phyloP scores from a whole-genome alignment of 2,113 vertebrate species.

The Pelobates fuscus region DNA sequence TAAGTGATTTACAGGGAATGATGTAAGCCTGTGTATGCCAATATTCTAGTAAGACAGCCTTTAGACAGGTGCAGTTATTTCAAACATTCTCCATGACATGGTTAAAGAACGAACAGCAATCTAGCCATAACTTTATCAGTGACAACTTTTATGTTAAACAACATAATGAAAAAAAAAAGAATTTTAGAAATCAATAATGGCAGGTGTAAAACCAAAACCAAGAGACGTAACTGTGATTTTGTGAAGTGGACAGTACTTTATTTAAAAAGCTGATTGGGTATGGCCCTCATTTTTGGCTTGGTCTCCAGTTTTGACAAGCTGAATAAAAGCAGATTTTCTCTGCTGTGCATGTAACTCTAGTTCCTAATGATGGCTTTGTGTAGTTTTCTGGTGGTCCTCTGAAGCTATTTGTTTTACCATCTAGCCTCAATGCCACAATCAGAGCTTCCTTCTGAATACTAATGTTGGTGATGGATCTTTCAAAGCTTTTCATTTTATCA shows the following conservation, averaged over 20 bases:
- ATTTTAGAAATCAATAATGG: slow-evolving; percentile 37
- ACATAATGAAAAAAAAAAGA: too few species aligned
- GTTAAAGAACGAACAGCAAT: too few species aligned
- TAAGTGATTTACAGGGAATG: too few species aligned
- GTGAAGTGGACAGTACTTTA: slow-evolving; percentile 35
- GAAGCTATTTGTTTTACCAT: slow-evolving; percentile 39
- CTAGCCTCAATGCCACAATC: slow-evolving; percentile 41
- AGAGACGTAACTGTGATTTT: slow-evolving; percentile 16
- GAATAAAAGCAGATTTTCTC: slow-evolving; percentile 45
- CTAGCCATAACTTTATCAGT: neutral
- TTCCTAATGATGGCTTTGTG: slow-evolving; percentile 43
- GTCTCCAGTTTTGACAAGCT: slow-evolving; percentile 44
- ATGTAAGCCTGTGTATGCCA: too few species aligned
- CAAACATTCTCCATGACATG: too few species aligned
- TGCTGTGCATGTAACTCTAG: slow-evolving; percentile 22
- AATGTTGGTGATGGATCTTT: slow-evolving; percentile 44
- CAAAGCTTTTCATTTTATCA: slow-evolving; percentile 40
- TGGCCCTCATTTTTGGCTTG: slow-evolving; percentile 1
- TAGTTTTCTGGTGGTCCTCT: slow-evolving; percentile 47
- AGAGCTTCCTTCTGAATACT: slow-evolving; percentile 46
- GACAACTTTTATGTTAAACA: neutral
- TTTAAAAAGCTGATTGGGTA: slow-evolving; percentile 52
- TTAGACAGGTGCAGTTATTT: too few species aligned
- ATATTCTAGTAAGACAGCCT: too few species aligned
- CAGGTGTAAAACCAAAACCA: slow-evolving; percentile 36